Conservation (phyloP, 2,797 vertebrate species). For the Lindbergichthys nudifrons region DNA sequence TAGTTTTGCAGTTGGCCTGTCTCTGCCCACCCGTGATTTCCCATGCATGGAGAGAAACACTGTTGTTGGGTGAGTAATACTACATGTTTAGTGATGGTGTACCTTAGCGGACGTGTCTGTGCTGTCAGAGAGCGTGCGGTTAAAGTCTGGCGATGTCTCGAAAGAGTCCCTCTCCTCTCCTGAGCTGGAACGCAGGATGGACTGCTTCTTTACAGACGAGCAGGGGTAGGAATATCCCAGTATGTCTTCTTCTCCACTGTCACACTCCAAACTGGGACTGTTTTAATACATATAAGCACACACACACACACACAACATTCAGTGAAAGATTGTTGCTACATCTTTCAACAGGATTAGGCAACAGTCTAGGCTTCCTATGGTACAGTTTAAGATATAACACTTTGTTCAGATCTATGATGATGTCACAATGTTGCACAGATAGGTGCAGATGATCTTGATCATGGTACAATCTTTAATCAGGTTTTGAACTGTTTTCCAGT, state of each 20-base stretch:
- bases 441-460: not conserved
- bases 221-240: conserved; percentile 67
- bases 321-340: not conserved
- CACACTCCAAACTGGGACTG: conserved; percentile 91
- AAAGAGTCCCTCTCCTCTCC: conserved; percentile 85
- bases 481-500: not conserved
- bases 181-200: conserved; percentile 65
- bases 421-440: conserved; percentile 2
- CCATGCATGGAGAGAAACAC: not conserved
- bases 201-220: conserved; percentile 62
- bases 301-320: conserved; percentile 10
- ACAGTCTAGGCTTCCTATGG: not conserved
- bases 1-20: not conserved
- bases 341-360: not conserved
- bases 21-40: not conserved
- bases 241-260: conserved; percentile 84
- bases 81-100: conserved; percentile 31
- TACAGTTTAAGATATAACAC: not conserved
- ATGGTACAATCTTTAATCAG: not conserved
- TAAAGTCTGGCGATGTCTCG: conserved; percentile 78
- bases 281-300: conserved; percentile 44
- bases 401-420: not conserved
- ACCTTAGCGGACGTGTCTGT: conserved; percentile 84
- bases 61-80: not conserved
- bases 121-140: conserved; percentile 75